Base-by-base conservation (phyloP, 2,888 invertebrate species). In the Eugnorisma glareosa region DNA sequence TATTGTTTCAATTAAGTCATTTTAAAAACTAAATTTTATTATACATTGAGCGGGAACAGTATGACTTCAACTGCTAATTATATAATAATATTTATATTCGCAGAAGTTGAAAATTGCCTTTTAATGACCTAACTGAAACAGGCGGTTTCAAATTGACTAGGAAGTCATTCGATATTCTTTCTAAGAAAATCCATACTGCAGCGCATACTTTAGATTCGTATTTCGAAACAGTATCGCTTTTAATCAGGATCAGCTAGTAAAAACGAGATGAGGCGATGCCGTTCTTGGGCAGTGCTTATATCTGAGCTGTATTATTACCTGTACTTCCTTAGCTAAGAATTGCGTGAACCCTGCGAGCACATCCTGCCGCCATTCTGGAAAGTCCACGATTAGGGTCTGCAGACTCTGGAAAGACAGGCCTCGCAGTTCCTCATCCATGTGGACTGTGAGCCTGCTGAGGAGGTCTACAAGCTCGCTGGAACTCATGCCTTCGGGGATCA, bases 401-500 rank as follows among this genome's bases (percentile, higher is more conserved):
- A 99, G 96, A 89, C 99, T 99, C 94, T 99, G 99, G 95, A 99
- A 99, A 0, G 99, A 99, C 73, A 99, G 97, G 7, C 98, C 99
- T 45, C 99, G 97, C 73, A 99, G 97, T 95, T 99, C 99, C 93
- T 99, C 99, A 90, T 99, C 99, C 98, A 99, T 98, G 93, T 99
- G 99, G 1, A 99, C 99, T 0, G 99, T 99, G 67, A 99, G 97
- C 10, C 99, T 97, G 59, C 99, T 98, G 7, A 99, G 96, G 85
- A 99, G 97, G 91, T 99, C 99, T 7, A 99, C 99, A 77, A 99
- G 97, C 94, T 99, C 99, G 51, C 98, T 98, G 21, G 99, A 98
- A 28, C 98, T 98, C 99, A 99, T 99, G 21, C 99, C 99, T 92
- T 99, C 99, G 0, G 99, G 99, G 88, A 99, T 99, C 40, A 99